Evolutionary conservation across 2,113 vertebrate genomes (phyloP).

Genomic region (Toxotes chatareus): DNA sequence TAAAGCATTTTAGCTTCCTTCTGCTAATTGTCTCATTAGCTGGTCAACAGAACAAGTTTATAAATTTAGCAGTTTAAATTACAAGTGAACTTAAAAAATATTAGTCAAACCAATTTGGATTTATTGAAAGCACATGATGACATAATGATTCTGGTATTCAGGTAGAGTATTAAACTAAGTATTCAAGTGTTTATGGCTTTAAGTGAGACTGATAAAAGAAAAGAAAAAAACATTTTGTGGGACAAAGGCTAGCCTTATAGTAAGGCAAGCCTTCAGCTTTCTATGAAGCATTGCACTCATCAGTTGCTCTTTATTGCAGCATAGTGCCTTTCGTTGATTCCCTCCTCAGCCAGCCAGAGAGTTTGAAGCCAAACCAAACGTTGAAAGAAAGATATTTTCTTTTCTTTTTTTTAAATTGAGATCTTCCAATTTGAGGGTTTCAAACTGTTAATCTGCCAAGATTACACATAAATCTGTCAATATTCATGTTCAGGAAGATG

Average conservation of each 20-base stretch:
- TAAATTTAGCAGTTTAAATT: no score
- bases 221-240: background rate
- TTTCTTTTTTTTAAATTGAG: background rate
- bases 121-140: no score
- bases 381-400: constrained; percentile 12
- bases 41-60: no score
- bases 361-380: constrained; percentile 16
- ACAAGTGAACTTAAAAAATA: no score
- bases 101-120: no score
- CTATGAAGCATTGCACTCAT: constrained; percentile 13
- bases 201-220: background rate
- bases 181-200: constrained; percentile 6
- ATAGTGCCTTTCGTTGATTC: constrained; percentile 6
- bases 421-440: constrained; percentile 30
- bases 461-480: constrained; percentile 33
- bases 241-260: background rate
- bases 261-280: background rate
- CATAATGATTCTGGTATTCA: no score
- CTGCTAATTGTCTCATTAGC: no score
- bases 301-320: constrained; percentile 13
- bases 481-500: background rate
- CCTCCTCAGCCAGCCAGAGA: constrained; percentile 5
- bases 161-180: background rate
- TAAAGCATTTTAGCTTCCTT: no score
- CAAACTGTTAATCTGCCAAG: constrained; percentile 32